A percentile compares a stretch with the other conserved stretches of the same genome.
Evolutionary conservation across 2,888 invertebrate genomes (phyloP).

Genomic region (Hyposoter dolosus): DNA sequence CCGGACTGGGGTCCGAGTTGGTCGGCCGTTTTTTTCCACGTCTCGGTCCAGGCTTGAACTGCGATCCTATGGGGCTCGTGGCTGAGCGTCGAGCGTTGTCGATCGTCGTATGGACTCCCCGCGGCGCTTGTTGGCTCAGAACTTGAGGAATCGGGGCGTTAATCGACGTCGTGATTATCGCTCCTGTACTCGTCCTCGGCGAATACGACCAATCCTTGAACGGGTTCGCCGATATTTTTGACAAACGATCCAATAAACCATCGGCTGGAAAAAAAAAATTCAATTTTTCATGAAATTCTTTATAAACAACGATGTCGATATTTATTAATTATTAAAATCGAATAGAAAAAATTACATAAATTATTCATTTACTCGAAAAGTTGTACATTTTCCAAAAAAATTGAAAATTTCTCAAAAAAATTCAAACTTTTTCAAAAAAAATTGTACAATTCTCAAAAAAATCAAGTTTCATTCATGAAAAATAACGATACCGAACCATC

Average conservation of each 20-base stretch:
- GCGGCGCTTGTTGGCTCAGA: conserved; percentile 31
- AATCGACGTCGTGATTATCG: not conserved
- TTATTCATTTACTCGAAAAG: too few species aligned
- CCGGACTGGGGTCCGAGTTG: conserved; percentile 84
- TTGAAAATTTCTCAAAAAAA: not conserved
- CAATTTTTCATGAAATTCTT: not conserved
- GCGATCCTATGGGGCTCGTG: conserved; percentile 47
- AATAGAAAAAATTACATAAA: too few species aligned
- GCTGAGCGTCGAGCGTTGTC: conserved; percentile 34
- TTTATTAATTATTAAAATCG: too few species aligned
- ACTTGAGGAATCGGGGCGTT: conserved; percentile 35
- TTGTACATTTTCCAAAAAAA: too few species aligned
- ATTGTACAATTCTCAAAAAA: too few species aligned
- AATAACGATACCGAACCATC: too few species aligned
- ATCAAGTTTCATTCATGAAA: too few species aligned
- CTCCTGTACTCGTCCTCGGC: not conserved
- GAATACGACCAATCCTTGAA: conserved; percentile 88
- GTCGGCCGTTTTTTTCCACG: conserved; percentile 80
- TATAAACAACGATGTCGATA: too few species aligned
- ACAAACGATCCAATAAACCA: conserved; percentile 84
- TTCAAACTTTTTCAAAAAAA: not conserved
- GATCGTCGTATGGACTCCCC: conserved; percentile 22
- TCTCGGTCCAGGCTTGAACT: conserved; percentile 79
- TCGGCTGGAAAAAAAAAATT: conserved; percentile 74
- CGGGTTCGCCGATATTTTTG: conserved; percentile 87